Evolutionary conservation across 2,113 vertebrate genomes (phyloP).

Genomic region (Microcebus murinus): DNA sequence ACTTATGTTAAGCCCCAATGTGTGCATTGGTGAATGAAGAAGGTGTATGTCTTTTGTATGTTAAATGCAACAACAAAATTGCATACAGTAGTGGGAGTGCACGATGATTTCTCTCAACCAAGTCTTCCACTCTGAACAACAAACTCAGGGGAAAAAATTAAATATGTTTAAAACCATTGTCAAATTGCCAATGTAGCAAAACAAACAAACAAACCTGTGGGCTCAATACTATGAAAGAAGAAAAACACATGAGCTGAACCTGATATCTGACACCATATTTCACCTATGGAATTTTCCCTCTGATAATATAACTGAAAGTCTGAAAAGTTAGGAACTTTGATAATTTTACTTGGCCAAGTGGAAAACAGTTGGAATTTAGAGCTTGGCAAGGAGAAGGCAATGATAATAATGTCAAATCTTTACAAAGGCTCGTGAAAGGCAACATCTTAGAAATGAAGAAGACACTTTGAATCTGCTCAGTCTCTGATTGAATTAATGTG

Average conservation of each 20-base stretch:
- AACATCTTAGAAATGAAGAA: not conserved
- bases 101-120: not conserved
- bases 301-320: not conserved
- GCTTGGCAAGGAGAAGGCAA: not conserved
- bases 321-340: not conserved
- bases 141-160: not conserved
- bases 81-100: not conserved
- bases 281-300: not conserved
- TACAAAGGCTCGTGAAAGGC: not conserved
- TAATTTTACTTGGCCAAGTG: not conserved
- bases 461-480: not conserved
- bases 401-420: not conserved
- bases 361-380: not conserved
- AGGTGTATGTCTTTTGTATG: not conserved
- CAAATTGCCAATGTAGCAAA: not conserved
- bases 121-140: not conserved
- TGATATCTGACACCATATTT: not conserved
- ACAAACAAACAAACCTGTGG: not conserved
- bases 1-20: not conserved
- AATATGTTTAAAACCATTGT: not conserved
- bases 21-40: not conserved
- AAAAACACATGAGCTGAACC: not conserved
- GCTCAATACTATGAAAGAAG: not conserved
- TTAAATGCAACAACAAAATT: not conserved
- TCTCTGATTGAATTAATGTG: not conserved